phyloP scores from a whole-genome alignment of 2,113 vertebrate species.

The Mellivora capensis region DNA sequence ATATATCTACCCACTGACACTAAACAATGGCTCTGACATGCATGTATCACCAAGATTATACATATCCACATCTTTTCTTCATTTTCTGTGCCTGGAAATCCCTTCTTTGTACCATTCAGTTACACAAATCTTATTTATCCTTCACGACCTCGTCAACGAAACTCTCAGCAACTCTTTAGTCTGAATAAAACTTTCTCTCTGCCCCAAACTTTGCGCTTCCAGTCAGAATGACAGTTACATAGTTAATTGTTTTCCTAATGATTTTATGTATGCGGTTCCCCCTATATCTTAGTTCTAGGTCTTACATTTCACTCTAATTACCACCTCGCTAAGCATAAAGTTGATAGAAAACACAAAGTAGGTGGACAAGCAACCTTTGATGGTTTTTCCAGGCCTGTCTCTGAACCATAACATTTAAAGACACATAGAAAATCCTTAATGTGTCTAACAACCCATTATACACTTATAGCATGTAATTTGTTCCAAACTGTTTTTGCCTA shows the following conservation, averaged over 20 bases:
- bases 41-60: not conserved
- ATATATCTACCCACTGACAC: not conserved
- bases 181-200: not conserved
- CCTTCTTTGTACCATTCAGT: not conserved
- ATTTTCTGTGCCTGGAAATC: not conserved
- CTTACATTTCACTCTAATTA: not conserved
- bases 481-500: constrained; percentile 18
- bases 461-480: constrained; percentile 2
- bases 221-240: not conserved
- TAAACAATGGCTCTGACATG: not conserved
- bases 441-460: not conserved
- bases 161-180: not conserved
- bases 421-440: not conserved
- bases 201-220: not conserved
- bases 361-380: not conserved
- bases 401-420: not conserved
- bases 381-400: not conserved
- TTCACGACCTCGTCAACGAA: not conserved
- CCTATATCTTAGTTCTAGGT: not conserved
- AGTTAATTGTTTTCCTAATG: not conserved
- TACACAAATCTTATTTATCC: not conserved
- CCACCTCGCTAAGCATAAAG: not conserved
- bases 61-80: not conserved
- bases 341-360: not conserved
- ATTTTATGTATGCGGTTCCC: not conserved